A percentile compares a stretch with the other conserved stretches of the same genome.
phyloP scores from a whole-genome alignment of 2,113 vertebrate genomes.

The Lanius collurio region DNA sequence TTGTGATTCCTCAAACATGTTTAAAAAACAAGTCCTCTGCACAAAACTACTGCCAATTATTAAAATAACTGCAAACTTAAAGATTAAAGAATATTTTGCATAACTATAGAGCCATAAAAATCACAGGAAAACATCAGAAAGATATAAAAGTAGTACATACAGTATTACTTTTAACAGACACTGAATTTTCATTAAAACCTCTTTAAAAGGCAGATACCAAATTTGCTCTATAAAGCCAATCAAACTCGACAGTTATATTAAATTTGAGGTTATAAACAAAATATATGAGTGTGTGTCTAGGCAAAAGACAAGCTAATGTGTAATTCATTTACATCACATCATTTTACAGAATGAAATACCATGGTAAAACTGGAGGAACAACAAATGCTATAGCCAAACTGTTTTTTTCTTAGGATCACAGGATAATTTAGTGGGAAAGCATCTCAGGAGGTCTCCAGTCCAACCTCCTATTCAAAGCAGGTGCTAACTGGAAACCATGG shows the following conservation, averaged over 20 bases:
- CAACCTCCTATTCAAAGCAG: background rate
- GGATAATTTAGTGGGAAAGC: background rate
- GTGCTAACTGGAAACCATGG: background rate
- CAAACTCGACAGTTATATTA: background rate
- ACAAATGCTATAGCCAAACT: background rate
- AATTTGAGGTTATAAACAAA: background rate
- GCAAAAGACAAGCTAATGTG: background rate
- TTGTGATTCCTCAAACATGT: rapidly evolving
- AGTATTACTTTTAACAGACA: background rate
- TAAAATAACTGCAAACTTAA: background rate
- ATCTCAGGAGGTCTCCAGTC: background rate
- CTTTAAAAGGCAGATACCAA: background rate
- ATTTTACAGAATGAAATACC: background rate
- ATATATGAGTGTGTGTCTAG: background rate
- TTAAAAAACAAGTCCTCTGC: background rate
- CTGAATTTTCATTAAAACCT: background rate
- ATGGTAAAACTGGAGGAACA: background rate
- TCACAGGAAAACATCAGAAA: background rate
- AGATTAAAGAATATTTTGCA: background rate
- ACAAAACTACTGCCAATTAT: background rate
- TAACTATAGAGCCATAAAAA: background rate
- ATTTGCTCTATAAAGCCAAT: background rate
- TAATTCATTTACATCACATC: background rate
- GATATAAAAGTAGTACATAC: background rate
- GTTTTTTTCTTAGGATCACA: background rate